These are phyloP conservation scores for Lepidurus packardi DNA, from an alignment of 1,140 invertebrate genomes.

Conservation along the genomic window DNA sequence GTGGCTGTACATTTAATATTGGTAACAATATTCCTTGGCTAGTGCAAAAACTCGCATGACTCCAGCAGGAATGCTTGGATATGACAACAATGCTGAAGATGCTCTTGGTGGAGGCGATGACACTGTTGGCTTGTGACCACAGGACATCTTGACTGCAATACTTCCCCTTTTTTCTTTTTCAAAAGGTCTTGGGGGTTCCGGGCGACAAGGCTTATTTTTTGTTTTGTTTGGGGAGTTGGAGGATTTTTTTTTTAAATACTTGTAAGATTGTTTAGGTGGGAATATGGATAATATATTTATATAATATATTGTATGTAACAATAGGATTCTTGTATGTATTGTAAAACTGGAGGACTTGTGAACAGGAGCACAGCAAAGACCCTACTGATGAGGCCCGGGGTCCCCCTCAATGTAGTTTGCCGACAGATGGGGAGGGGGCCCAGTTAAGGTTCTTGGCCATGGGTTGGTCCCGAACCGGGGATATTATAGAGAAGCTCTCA, in stretches of 20 bases:
- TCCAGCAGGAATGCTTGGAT: background rate
- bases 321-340: background rate
- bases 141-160: background rate
- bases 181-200: too few species aligned
- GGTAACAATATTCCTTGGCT: slow-evolving; percentile 11
- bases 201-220: too few species aligned
- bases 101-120: background rate
- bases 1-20: background rate
- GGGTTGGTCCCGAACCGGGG: slow-evolving; percentile 7
- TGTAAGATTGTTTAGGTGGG: too few species aligned
- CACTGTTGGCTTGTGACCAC: background rate
- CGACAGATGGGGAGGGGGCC: slow-evolving; percentile 19
- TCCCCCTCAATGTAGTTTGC: slow-evolving; percentile 18
- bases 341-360: background rate
- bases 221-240: too few species aligned
- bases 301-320: background rate
- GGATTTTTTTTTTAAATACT: too few species aligned
- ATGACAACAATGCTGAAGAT: background rate
- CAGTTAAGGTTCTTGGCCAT: slow-evolving; percentile 19
- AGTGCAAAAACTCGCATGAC: background rate
- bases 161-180: too few species aligned
- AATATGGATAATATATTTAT: too few species aligned
- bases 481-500: slow-evolving; percentile 19
- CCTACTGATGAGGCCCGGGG: slow-evolving; percentile 20
- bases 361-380: slow-evolving; percentile 21